phyloP scores from a whole-genome alignment of 2,113 vertebrate species.

The Anser cygnoides region DNA sequence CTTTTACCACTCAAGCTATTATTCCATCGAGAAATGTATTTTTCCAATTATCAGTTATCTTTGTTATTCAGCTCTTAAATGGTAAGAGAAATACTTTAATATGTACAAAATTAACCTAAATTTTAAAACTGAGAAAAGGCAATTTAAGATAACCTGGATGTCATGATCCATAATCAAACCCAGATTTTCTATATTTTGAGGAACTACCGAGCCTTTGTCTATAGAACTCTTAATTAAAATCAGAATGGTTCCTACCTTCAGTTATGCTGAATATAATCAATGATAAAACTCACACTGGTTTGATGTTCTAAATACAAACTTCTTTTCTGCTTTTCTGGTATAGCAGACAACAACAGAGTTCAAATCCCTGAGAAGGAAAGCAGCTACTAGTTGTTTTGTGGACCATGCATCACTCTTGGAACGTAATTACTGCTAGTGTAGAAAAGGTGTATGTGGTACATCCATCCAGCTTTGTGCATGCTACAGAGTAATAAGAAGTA shows the following conservation, averaged over 20 bases:
- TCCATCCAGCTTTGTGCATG: conserved; percentile 60
- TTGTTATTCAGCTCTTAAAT: not conserved
- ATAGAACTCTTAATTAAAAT: not conserved
- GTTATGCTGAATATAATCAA: not conserved
- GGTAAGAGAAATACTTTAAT: not conserved
- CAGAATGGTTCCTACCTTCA: not conserved
- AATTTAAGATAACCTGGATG: not conserved
- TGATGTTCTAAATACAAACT: not conserved
- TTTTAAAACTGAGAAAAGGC: not conserved
- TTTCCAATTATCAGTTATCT: not conserved
- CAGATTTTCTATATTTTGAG: not conserved
- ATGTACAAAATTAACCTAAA: not conserved
- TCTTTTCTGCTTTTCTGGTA: conserved; percentile 60
- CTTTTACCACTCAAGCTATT: not conserved
- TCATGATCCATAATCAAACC: not conserved
- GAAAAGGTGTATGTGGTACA: conserved; percentile 39
- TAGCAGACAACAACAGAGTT: conserved; percentile 65
- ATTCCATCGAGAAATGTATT: not conserved
- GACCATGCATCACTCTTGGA: conserved; percentile 62
- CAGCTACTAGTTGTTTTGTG: conserved; percentile 45
- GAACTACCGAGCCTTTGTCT: not conserved
- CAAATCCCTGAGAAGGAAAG: conserved; percentile 52
- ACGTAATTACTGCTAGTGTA: conserved; percentile 35
- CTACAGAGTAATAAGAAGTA: conserved; percentile 1
- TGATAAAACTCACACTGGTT: not conserved